These are phyloP conservation scores for Tylochromis polylepis DNA, from an alignment of 2,113 vertebrate genomes.

Conservation along the genomic window DNA sequence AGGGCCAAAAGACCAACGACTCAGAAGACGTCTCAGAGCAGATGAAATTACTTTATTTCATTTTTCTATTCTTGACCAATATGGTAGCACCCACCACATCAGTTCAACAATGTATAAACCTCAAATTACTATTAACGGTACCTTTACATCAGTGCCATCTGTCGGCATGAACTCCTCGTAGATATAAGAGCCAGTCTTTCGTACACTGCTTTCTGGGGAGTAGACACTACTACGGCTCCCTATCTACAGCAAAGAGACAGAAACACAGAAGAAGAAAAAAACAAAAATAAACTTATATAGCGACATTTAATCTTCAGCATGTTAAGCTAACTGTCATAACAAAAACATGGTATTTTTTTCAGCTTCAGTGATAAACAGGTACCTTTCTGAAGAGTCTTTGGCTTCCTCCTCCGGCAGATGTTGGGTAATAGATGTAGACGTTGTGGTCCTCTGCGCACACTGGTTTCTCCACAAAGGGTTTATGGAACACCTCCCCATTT, in stretches of 20 bases:
- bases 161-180: conserved; percentile 99
- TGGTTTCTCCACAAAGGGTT: conserved; percentile 97
- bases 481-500: conserved; percentile 91
- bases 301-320: not conserved
- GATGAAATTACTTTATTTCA: not conserved
- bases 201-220: conserved; percentile 91
- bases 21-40: not conserved
- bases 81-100: not conserved
- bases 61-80: not conserved
- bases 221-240: conserved; percentile 98
- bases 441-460: conserved; percentile 98
- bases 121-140: conserved; percentile 9
- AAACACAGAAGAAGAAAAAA: not conserved
- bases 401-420: conserved; percentile 93
- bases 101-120: not conserved
- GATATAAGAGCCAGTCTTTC: conserved; percentile 96
- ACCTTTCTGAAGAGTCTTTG: conserved; percentile 97
- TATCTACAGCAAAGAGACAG: conserved; percentile 75
- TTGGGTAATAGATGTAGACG: conserved; percentile 97
- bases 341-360: not conserved
- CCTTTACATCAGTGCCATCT: conserved; percentile 98
- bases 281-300: not conserved
- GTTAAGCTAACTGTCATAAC: not conserved
- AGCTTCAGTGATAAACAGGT: not conserved
- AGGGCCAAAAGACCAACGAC: not conserved